Base-by-base conservation (phyloP, 2,888 invertebrate genomes). In the Ephialtes manifestator region DNA sequence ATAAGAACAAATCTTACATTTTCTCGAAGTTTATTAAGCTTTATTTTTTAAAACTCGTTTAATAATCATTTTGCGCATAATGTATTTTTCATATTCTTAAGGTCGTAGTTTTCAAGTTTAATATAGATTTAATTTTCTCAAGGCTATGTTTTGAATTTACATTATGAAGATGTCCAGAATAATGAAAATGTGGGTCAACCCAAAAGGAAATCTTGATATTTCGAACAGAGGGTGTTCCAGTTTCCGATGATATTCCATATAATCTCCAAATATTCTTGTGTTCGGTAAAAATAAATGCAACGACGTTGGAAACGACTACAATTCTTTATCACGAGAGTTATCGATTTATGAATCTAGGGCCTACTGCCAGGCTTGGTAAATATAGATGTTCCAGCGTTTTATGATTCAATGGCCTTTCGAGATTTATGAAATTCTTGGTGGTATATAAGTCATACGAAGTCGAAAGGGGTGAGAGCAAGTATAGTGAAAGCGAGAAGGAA, bases 361-460 rank as follows among this genome's bases (percentile, higher is more conserved):
- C n/a, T 20, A 31, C 46, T 31, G n/a, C 13, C 60, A 35, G 39
- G 15, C 39, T 31, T n/a, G 48, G 63, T 51, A 55, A 35, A 82
- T 55, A 46, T 72, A 70, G 31, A 79, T 78, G 48, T 48, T 31
- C 31, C 31, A 68, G n/a, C 43, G 68, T 70, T 83, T 83, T 71
- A 84, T 65, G 84, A 85, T 70, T 85, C 83, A 80, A 84, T 79
- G 80, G 74, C 68, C 71, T 81, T 84, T 78, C 72, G 65, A 77
- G 82, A 82, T 85, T 85, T 83, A 86, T 86, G 81, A 86, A 81
- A 78, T 84, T 81, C 75, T 65, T 86, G 74, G 48, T 67, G 20
- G 63, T 20, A 28, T 71, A 67, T 78, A n/a, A n/a, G 51, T 77
- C 71, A 46, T 65, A 65, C 7, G 46, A 58, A 43, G 60, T 15